These are phyloP conservation scores for Lepus americanus DNA, from an alignment of 2,113 vertebrate species.

Conservation along the genomic window DNA sequence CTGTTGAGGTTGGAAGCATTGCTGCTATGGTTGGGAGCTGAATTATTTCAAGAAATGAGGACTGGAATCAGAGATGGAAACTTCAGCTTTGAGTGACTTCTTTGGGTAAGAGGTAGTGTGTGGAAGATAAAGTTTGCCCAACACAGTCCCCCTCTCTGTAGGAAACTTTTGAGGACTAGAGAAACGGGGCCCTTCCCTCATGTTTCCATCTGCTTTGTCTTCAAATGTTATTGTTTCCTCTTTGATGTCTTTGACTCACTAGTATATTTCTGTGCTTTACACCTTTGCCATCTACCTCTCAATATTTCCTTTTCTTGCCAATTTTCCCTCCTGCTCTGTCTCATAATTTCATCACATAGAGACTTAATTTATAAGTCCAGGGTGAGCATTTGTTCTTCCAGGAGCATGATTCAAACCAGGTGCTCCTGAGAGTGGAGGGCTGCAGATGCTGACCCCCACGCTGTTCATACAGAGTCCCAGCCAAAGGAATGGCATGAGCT, in stretches of 20 bases:
- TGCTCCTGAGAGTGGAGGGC: fast-evolving
- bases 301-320: background rate
- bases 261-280: background rate
- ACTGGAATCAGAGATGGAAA: background rate
- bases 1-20: background rate
- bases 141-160: fast-evolving
- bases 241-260: background rate
- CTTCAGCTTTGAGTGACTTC: background rate
- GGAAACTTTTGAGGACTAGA: background rate
- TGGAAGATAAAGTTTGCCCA: background rate
- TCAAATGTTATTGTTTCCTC: background rate
- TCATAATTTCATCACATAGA: background rate
- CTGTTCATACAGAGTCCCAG: background rate
- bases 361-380: background rate
- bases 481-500: background rate
- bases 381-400: background rate
- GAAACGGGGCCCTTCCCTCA: background rate
- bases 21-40: background rate
- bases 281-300: too few relatives aligned
- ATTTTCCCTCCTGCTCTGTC: background rate
- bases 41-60: background rate
- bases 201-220: background rate
- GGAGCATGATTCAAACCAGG: background rate
- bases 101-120: background rate
- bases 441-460: background rate